Evolutionary conservation across 2,797 vertebrate species (phyloP), one percentile per base, ranked within the genome.

Genomic region (Miichthys miiuy): DNA sequence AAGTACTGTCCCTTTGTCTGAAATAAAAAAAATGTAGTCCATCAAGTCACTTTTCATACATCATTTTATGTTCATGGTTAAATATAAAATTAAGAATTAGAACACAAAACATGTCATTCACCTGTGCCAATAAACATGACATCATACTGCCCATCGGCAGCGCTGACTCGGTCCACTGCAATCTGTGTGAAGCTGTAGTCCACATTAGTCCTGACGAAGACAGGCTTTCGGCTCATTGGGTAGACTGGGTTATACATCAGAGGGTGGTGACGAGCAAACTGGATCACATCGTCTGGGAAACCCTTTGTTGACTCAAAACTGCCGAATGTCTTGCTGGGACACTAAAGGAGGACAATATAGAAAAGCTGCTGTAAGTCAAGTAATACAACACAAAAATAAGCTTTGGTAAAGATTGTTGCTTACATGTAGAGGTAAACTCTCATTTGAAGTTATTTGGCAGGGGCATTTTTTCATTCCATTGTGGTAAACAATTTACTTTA

Each of bases 111-210:
- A 17, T 13, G 7, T 62, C 1, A 7, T 50, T 81, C 38, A 96
- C 98, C 98, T 95, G 98, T 99, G 86, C 98, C 98, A 1, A 99
- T 96, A 84, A 99, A 98, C 94, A 99, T 97, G 87, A 99, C 97
- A 0, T 98, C 97, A 0, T 98, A 99, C 68, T 97, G 96, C 68
- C 97, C 97, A 0, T 99, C 97, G 0, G 96, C 95, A 0, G 97
- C 97, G 0, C 88, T 93, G 56, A 99, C 97, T 0, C 95, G 95
- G 91, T 99, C 98, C 60, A 97, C 97, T 0, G 95, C 93, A 0
- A 99, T 94, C 91, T 96, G 96, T 1, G 97, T 99, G 93, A 99
- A 98, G 89, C 96, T 97, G 94, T 98, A 96, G 34, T 96, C 96
- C 17, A 96, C 92, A 0, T 96, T 90, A 0, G 96, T 97, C 86